A percentile compares a stretch with the other conserved stretches of the same genome.
phyloP scores from a whole-genome alignment of 2,797 vertebrate genomes.

The Eleutherodactylus coqui region DNA sequence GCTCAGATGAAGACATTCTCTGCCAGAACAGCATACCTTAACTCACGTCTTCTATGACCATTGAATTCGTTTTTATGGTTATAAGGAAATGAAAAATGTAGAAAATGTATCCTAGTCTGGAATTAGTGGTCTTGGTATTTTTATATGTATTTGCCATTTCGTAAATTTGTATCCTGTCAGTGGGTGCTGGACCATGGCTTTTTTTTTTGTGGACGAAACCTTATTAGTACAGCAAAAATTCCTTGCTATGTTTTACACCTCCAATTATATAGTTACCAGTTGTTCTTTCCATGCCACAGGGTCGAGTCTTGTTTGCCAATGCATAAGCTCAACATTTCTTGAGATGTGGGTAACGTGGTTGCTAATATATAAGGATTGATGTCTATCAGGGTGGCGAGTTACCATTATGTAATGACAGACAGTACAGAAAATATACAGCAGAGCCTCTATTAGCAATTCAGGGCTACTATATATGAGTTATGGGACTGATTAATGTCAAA shows the following conservation, averaged over 20 bases:
- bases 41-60: background rate
- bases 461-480: background rate
- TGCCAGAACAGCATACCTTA: conserved; percentile 6
- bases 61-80: conserved; percentile 16
- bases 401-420: background rate
- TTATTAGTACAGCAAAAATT: conserved; percentile 21
- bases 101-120: background rate
- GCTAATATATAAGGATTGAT: background rate
- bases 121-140: conserved; percentile 37
- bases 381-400: background rate
- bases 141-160: background rate
- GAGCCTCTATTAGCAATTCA: background rate
- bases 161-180: conserved; percentile 19
- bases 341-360: background rate
- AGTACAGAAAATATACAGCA: background rate
- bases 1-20: background rate
- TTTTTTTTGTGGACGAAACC: background rate
- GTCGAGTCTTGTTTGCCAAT: background rate
- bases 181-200: background rate
- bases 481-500: background rate
- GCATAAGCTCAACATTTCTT: background rate
- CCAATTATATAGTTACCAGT: background rate
- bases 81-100: conserved; percentile 31
- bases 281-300: conserved; percentile 5
- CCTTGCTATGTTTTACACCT: background rate